A percentile compares a stretch with the other conserved stretches of the same genome.
Conservation (phyloP, 2,797 vertebrate genomes). For the Nannoperca obscura region DNA sequence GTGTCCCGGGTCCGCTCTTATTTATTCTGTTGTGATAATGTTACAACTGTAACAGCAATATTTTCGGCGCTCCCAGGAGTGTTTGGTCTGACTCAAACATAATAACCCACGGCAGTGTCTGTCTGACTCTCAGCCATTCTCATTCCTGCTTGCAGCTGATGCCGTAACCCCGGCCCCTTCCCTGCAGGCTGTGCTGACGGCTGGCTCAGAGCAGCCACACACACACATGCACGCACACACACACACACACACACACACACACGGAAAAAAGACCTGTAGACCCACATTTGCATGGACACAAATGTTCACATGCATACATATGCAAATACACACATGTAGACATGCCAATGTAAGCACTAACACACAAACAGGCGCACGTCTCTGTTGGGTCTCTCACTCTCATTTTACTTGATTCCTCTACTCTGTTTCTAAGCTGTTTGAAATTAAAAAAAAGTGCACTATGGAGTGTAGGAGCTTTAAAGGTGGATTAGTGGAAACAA, state of each 20-base stretch:
- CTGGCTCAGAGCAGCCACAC: slow-evolving; percentile 79
- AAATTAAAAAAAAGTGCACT: slow-evolving; percentile 51
- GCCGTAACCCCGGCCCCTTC: slow-evolving; percentile 84
- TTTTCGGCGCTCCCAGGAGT: slow-evolving; percentile 82
- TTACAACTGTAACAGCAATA: slow-evolving; percentile 86
- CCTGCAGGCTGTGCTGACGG: slow-evolving; percentile 85
- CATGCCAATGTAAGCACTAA: slow-evolving; percentile 57
- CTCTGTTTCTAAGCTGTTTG: slow-evolving; percentile 43
- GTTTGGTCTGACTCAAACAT: slow-evolving; percentile 85
- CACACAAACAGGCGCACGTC: slow-evolving; percentile 44
- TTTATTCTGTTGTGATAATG: slow-evolving; percentile 85
- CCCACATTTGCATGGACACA: slow-evolving; percentile 79
- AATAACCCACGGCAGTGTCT: slow-evolving; percentile 86
- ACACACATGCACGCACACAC: slow-evolving; percentile 44
- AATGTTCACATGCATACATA: slow-evolving; percentile 74
- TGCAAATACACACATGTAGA: slow-evolving; percentile 67
- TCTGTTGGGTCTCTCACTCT: slow-evolving; percentile 27
- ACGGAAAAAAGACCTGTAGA: slow-evolving; percentile 71
- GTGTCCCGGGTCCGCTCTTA: slow-evolving; percentile 77
- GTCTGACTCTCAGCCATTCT: slow-evolving; percentile 85
- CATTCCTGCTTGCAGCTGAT: slow-evolving; percentile 86
- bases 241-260: slow-evolving; percentile 48
- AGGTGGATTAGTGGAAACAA: slow-evolving; percentile 59
- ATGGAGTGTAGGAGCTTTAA: slow-evolving; percentile 34
- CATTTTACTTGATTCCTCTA: slow-evolving; percentile 35